Conservation (phyloP, 2,797 vertebrate species). For the Chiloscyllium punctatum region DNA sequence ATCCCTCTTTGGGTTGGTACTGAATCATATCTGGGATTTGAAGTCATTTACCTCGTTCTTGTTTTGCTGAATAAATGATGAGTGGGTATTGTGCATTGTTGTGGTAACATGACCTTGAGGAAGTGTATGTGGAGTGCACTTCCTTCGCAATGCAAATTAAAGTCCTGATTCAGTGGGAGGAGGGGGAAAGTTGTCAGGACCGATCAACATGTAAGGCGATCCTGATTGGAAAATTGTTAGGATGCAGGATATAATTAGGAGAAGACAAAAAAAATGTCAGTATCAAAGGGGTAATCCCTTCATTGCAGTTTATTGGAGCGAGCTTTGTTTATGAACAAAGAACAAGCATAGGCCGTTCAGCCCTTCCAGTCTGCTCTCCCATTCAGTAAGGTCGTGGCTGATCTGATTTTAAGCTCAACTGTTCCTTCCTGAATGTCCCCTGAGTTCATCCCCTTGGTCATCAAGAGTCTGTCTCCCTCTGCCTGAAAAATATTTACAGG, state of each 20-base stretch:
- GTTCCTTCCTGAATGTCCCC: background rate
- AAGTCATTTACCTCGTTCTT: background rate
- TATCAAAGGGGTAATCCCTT: background rate
- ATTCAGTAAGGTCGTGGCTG: background rate
- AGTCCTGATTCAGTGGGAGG: background rate
- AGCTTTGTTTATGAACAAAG: no score
- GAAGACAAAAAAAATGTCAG: background rate
- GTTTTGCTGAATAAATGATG: background rate
- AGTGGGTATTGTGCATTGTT: background rate
- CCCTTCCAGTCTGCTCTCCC: background rate
- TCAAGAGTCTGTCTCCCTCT: background rate
- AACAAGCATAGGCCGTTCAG: background rate
- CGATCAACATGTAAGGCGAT: background rate
- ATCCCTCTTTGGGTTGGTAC: background rate
- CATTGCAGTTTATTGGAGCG: background rate
- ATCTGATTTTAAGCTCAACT: background rate
- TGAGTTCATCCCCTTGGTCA: no score
- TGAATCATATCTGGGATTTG: conserved; percentile 1
- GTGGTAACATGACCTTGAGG: background rate
- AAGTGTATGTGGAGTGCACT: background rate
- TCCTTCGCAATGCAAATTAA: background rate
- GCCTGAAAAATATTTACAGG: no score
- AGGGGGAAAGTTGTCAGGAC: background rate
- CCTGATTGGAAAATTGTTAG: background rate
- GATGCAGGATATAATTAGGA: background rate